phyloP scores from a whole-genome alignment of 2,888 invertebrate genomes.

The Euproctis similis region DNA sequence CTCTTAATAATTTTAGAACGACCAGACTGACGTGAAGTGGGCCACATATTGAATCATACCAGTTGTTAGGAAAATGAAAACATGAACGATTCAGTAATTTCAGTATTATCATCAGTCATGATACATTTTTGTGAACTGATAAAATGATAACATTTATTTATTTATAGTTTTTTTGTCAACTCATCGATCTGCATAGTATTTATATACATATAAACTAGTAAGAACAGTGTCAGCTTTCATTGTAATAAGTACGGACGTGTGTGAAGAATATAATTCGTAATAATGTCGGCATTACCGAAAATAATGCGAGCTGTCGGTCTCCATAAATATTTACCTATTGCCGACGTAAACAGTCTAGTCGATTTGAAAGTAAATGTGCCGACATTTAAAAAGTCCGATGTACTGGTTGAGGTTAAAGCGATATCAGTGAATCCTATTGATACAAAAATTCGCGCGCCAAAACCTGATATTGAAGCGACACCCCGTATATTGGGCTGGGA shows the following conservation, averaged over 20 bases:
- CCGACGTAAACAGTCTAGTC: conserved; percentile 47
- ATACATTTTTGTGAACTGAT: too few relatives aligned
- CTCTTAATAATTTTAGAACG: too few relatives aligned
- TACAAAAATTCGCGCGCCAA: conserved; percentile 55
- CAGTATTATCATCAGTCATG: too few relatives aligned
- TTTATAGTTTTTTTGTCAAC: too few relatives aligned
- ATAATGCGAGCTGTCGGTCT: conserved; percentile 62
- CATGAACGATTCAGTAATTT: too few relatives aligned
- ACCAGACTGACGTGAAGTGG: too few relatives aligned
- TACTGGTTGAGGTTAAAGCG: conserved; percentile 58
- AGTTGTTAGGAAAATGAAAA: too few relatives aligned
- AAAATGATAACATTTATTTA: too few relatives aligned
- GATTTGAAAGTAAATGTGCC: conserved; percentile 53
- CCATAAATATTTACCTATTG: conserved; percentile 59
- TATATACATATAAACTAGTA: too few relatives aligned
- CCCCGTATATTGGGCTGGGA: conserved; percentile 61
- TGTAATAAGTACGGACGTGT: conserved; percentile 5
- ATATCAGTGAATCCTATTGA: conserved; percentile 60
- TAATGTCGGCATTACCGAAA: conserved; percentile 41
- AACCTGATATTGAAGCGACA: conserved; percentile 37
- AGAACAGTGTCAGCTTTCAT: not conserved
- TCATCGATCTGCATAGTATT: not conserved
- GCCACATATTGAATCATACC: too few relatives aligned
- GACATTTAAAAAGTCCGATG: conserved; percentile 34
- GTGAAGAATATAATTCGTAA: conserved; percentile 4